Evolutionary conservation across 2,113 vertebrate species (phyloP), one percentile per base, ranked within the genome.

Genomic region (Pollimyrus isidori): DNA sequence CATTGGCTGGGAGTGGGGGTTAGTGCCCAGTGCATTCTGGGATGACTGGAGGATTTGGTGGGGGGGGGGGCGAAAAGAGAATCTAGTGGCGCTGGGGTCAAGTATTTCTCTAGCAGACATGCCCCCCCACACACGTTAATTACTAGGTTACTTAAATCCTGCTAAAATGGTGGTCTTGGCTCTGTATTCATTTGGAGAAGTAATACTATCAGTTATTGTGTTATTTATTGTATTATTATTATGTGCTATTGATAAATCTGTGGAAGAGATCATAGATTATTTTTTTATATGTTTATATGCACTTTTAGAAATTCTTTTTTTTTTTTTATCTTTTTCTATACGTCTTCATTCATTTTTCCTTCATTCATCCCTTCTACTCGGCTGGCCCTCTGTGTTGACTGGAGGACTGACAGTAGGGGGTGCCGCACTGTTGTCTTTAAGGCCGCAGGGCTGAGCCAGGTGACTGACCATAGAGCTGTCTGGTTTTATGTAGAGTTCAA

Each of bases 1-100:
- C 93, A 96, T 96, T 96, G 96, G 96, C 95, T 93, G 89, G 58
- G 52, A 83, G 56, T 10, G 3, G 11, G 11, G 86, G 89, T 80
- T 89, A 5, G 39, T 90, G 91, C 90, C 91, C 87, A 48, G 90
- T 92, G 93, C 83, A 92, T 91, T 92, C 90, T 93, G 94, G 94
- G 94, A 92, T 91, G 89, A 91, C 4, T 17, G 35, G 73, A 19
- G 91, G 88, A 15, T 49, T 46, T 7, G 48, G 87, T 7, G 73
- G 53, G 88, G 46, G 50, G 87, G 50, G 73, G 73, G 83, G 46
- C 0, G 73, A 90, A 69, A 73, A 84, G 52, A 58, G 21, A 42
- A 62, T 84, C 52, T 35, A 39, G 52, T 58, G 15, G 39, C 7
- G 39, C 26, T 62, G 23, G 49, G 80, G 76, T 85, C 88, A 42